A percentile compares a stretch with the other conserved stretches of the same genome.
phyloP scores from a whole-genome alignment of 2,888 invertebrate species.

The Dynastes hyllus region DNA sequence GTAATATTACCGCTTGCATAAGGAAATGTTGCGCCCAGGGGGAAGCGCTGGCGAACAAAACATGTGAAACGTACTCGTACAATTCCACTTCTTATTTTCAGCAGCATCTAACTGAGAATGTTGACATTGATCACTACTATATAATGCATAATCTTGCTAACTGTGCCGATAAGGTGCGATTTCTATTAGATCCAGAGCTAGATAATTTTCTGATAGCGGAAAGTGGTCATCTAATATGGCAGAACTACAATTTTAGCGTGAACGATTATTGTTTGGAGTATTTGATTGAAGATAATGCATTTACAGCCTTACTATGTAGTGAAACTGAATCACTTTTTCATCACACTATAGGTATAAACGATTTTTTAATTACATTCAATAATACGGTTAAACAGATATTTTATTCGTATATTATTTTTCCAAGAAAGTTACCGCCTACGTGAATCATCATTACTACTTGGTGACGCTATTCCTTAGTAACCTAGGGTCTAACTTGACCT shows the following conservation, averaged over 20 bases:
- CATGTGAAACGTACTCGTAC: slow-evolving; percentile 21
- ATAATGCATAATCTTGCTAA: slow-evolving; percentile 46
- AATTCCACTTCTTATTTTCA: slow-evolving; percentile 28
- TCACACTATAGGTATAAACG: slow-evolving; percentile 44
- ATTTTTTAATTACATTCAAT: background rate
- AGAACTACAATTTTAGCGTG: slow-evolving; percentile 22
- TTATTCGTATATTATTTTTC: background rate
- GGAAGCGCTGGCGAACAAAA: slow-evolving; percentile 20
- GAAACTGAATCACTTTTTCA: slow-evolving; percentile 20
- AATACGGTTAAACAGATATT: no score
- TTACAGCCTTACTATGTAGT: slow-evolving; percentile 42
- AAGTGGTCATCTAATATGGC: slow-evolving; percentile 42
- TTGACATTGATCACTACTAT: slow-evolving; percentile 28
- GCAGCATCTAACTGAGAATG: slow-evolving; percentile 19
- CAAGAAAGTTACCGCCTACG: background rate
- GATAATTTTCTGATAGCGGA: slow-evolving; percentile 34
- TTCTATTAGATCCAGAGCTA: slow-evolving; percentile 33
- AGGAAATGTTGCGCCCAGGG: slow-evolving; percentile 39
- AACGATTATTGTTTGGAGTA: slow-evolving; percentile 48
- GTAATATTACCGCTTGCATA: slow-evolving; percentile 39
- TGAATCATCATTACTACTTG: background rate
- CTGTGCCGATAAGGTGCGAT: slow-evolving; percentile 43
- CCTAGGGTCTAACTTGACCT: background rate
- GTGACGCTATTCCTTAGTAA: background rate
- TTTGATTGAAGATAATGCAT: slow-evolving; percentile 18